Conservation (phyloP, 1,140 invertebrate species). For the Ostrea edulis region DNA sequence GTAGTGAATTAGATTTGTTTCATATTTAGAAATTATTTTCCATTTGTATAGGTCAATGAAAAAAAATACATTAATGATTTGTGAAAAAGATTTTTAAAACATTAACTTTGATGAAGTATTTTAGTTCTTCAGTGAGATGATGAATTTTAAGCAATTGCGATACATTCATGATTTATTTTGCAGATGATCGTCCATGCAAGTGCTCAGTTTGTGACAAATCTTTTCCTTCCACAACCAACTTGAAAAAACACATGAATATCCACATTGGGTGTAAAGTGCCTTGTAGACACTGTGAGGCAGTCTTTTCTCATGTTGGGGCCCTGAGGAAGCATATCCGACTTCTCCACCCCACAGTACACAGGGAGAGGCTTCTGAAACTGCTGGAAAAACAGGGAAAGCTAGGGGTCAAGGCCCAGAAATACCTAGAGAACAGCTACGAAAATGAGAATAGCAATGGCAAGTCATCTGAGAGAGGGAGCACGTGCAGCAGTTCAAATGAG, state of each 20-base stretch:
- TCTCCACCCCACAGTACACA: slow-evolving; percentile 60
- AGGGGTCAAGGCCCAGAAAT: slow-evolving; percentile 41
- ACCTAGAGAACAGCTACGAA: slow-evolving; percentile 43
- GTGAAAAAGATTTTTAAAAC: neutral
- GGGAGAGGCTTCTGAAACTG: slow-evolving; percentile 55
- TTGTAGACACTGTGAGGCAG: slow-evolving; percentile 64
- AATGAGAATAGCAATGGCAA: slow-evolving; percentile 5
- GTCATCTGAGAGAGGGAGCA: neutral
- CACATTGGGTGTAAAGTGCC: slow-evolving; percentile 64
- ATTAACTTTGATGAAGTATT: neutral
- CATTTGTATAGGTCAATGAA: neutral
- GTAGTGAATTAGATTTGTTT: too few species aligned
- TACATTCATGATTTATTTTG: slow-evolving; percentile 46
- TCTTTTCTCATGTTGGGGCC: slow-evolving; percentile 61
- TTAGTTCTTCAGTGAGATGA: neutral
- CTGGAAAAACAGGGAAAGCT: slow-evolving; percentile 51
- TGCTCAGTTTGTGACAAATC: slow-evolving; percentile 66
- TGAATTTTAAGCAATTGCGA: neutral
- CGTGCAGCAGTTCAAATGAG: slow-evolving; percentile 6
- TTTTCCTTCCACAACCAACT: slow-evolving; percentile 64
- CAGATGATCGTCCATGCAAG: slow-evolving; percentile 62
- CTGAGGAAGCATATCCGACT: slow-evolving; percentile 64
- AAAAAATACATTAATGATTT: neutral
- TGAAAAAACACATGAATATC: slow-evolving; percentile 68
- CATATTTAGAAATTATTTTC: neutral